phyloP scores from a whole-genome alignment of 2,888 invertebrate genomes.

The Drosophila kuntzei region DNA sequence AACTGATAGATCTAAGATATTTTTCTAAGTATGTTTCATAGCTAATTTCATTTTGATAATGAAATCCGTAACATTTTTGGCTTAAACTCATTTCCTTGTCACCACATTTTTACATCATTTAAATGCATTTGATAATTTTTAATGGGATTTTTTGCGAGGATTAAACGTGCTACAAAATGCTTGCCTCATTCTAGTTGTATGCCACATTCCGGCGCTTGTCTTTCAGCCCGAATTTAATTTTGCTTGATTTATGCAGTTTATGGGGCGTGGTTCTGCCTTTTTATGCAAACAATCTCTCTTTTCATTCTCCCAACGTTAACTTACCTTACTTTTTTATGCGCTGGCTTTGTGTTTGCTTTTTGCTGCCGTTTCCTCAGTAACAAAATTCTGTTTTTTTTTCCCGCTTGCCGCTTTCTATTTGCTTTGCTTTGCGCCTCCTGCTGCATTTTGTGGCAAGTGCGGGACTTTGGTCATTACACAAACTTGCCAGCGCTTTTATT shows the following conservation, averaged over 20 bases:
- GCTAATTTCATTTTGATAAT: not conserved
- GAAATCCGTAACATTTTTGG: not conserved
- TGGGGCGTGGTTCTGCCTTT: slow-evolving; percentile 48
- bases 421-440: slow-evolving; percentile 44
- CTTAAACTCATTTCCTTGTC: not conserved
- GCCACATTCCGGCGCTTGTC: slow-evolving; percentile 37
- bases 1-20: not conserved
- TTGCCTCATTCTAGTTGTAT: slow-evolving; percentile 45
- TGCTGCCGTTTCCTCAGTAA: slow-evolving; percentile 30
- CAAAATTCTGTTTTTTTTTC: slow-evolving; percentile 20
- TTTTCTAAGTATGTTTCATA: slow-evolving; percentile 1
- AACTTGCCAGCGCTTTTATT: slow-evolving; percentile 65
- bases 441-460: slow-evolving; percentile 56
- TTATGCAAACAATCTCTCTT: slow-evolving; percentile 58
- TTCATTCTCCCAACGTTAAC: slow-evolving; percentile 41
- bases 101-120: not conserved
- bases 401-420: slow-evolving; percentile 53
- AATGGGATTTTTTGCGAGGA: slow-evolving; percentile 38
- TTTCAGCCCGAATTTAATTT: slow-evolving; percentile 71
- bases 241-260: slow-evolving; percentile 77
- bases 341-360: slow-evolving; percentile 57
- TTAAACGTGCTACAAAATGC: slow-evolving; percentile 52
- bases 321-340: slow-evolving; percentile 57
- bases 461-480: slow-evolving; percentile 75
- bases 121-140: slow-evolving; percentile 21